Evolutionary conservation across 2,113 vertebrate species (phyloP).

Genomic region (Dromiciops gliroides): DNA sequence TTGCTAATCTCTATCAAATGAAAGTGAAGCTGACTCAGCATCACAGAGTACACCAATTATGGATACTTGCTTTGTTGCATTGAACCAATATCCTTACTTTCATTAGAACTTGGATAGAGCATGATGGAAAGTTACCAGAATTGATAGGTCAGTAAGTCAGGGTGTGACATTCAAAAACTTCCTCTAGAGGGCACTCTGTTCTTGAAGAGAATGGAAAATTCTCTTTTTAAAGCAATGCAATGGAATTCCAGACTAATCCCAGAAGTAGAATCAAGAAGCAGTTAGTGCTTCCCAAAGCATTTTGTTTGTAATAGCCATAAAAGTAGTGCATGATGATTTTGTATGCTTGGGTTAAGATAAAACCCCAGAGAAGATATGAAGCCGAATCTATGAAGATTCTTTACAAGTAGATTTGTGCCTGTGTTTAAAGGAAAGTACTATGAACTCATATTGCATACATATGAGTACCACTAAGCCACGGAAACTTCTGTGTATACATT

Average conservation of each 20-base stretch:
- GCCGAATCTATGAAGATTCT: background rate
- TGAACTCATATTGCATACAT: rapidly evolving
- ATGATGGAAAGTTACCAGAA: background rate
- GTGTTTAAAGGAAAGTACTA: background rate
- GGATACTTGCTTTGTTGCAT: background rate
- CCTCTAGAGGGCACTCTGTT: background rate
- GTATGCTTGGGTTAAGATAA: background rate
- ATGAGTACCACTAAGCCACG: background rate
- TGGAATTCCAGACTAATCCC: background rate
- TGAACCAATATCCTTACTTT: background rate
- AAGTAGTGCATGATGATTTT: background rate
- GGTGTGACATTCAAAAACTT: background rate
- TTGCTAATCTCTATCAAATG: background rate
- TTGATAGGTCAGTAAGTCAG: background rate
- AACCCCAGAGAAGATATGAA: background rate
- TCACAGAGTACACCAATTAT: background rate
- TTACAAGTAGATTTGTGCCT: background rate
- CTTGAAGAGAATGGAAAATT: background rate
- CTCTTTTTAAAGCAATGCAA: background rate
- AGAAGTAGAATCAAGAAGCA: background rate
- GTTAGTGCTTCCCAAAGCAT: background rate
- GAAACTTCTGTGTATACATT: background rate
- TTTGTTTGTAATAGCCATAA: background rate
- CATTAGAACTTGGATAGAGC: background rate
- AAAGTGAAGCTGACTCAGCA: background rate